These are phyloP conservation scores for Hypothenemus hampei DNA, from an alignment of 1,140 invertebrate genomes.

Conservation along the genomic window DNA sequence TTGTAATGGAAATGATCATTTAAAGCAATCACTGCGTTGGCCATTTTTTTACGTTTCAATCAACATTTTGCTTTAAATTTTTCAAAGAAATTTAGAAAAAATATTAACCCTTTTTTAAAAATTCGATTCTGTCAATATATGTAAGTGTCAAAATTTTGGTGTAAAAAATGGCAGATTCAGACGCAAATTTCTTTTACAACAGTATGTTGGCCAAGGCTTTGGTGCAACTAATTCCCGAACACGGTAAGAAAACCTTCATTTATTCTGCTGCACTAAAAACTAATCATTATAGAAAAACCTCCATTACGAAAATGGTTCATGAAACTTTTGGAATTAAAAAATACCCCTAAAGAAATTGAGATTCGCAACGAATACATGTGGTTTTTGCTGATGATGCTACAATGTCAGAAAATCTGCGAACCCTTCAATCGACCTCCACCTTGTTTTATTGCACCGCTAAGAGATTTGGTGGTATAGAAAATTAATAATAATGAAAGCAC, in stretches of 20 bases:
- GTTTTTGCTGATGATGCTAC: conserved; percentile 45
- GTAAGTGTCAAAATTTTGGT: conserved; percentile 3
- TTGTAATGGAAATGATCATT: conserved; percentile 45
- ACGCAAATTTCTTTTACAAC: conserved; percentile 45
- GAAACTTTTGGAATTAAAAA: conserved; percentile 36
- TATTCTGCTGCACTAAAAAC: background rate
- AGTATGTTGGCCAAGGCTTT: conserved; percentile 42
- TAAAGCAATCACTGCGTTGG: conserved; percentile 29
- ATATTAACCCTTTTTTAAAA: too few relatives aligned
- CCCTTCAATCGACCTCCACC: conserved; percentile 43
- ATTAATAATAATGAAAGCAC: background rate
- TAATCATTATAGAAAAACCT: conserved; percentile 33
- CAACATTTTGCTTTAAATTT: too few relatives aligned
- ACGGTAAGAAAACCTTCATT: conserved; percentile 33
- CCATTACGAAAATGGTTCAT: conserved; percentile 40
- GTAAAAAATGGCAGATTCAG: conserved; percentile 30
- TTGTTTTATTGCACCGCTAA: conserved; percentile 35
- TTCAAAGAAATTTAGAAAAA: too few relatives aligned
- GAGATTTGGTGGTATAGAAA: conserved; percentile 43
- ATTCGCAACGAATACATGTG: conserved; percentile 46
- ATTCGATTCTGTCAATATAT: too few relatives aligned
- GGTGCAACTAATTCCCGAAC: conserved; percentile 37
- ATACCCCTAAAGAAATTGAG: conserved; percentile 33
- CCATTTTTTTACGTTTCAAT: too few relatives aligned
- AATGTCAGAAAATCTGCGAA: conserved; percentile 41